These are phyloP conservation scores for Mantis religiosa DNA, from an alignment of 2,888 invertebrate species.

Conservation along the genomic window DNA sequence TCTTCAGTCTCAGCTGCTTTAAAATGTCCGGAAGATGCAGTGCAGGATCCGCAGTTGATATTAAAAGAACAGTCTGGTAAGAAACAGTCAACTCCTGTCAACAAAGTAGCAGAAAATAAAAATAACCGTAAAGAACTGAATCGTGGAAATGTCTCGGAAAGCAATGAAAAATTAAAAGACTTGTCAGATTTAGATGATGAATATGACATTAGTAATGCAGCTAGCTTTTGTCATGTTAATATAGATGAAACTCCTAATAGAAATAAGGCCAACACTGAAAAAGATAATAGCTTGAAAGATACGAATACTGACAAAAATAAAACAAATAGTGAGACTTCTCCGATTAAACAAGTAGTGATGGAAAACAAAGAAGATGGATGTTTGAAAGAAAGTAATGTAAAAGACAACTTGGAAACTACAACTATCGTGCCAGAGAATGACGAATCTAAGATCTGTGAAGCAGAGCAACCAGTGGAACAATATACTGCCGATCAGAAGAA, in stretches of 20 bases:
- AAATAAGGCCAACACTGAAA: slow-evolving; percentile 9
- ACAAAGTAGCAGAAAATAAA: slow-evolving; percentile 6
- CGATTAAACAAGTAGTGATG: neutral
- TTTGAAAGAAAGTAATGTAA: neutral
- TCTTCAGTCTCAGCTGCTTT: neutral
- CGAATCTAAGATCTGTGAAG: neutral
- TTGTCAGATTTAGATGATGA: slow-evolving; percentile 24
- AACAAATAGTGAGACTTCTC: neutral
- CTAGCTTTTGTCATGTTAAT: slow-evolving; percentile 28
- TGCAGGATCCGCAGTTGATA: neutral
- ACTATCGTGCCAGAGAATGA: neutral
- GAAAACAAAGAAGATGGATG: neutral
- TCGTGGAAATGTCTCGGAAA: slow-evolving; percentile 14
- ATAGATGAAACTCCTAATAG: slow-evolving; percentile 32
- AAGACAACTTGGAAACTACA: neutral
- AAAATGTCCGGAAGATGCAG: neutral
- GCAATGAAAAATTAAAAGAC: slow-evolving; percentile 5
- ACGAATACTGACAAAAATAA: no score
- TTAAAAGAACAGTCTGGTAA: neutral
- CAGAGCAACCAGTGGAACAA: neutral
- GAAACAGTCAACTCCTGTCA: slow-evolving; percentile 10
- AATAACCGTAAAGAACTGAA: neutral
- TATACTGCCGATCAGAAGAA: neutral
- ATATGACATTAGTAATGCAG: slow-evolving; percentile 29
- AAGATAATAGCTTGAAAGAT: neutral